These are phyloP conservation scores for Paraescarpia echinospica DNA, from an alignment of 1,140 invertebrate species.

Conservation along the genomic window DNA sequence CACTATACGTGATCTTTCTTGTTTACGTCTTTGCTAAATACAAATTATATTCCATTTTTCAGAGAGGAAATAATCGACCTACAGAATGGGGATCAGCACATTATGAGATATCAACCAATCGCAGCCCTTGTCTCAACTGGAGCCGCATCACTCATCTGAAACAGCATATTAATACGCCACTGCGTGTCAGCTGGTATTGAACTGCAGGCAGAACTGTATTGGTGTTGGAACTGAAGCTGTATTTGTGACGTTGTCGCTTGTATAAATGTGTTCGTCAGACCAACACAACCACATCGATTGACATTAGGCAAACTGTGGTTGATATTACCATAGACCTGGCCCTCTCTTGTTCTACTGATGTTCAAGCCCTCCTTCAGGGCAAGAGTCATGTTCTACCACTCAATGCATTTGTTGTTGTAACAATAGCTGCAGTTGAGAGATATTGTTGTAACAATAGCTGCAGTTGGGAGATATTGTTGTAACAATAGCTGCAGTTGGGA, in stretches of 20 bases:
- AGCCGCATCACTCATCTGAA: constrained; percentile 65
- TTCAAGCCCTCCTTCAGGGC: too few relatives aligned
- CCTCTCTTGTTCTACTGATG: too few relatives aligned
- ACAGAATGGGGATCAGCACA: constrained; percentile 72
- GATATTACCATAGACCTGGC: background rate
- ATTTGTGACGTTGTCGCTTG: background rate
- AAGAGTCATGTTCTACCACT: too few relatives aligned
- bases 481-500: too few relatives aligned
- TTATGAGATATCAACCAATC: constrained; percentile 75
- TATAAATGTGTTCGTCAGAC: background rate
- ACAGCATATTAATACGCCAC: background rate
- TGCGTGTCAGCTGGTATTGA: background rate
- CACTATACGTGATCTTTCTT: background rate
- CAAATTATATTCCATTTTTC: constrained; percentile 25
- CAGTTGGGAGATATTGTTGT: too few relatives aligned
- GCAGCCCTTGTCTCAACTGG: constrained; percentile 73
- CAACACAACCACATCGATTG: background rate
- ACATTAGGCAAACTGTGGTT: background rate
- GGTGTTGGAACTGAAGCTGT: background rate
- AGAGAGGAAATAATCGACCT: constrained; percentile 74
- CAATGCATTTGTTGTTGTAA: too few relatives aligned
- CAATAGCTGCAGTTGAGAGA: too few relatives aligned
- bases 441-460: too few relatives aligned
- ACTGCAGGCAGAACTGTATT: background rate
- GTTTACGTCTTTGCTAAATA: background rate